Evolutionary conservation across 2,888 invertebrate species (phyloP).

Genomic region (Cecidostiba fungosa): DNA sequence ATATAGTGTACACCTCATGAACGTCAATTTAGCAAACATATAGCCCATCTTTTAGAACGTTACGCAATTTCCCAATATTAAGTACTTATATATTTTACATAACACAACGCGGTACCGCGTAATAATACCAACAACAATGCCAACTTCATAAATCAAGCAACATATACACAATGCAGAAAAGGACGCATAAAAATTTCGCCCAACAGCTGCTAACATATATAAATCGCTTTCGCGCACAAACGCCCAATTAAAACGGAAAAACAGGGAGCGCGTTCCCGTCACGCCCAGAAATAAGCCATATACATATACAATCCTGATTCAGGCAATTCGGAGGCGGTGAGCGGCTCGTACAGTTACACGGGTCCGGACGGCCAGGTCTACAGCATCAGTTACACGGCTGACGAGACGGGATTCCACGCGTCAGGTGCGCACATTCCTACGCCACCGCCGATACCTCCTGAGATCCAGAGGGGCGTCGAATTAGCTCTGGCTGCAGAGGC

Average conservation of each 20-base stretch:
- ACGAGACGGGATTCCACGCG: slow-evolving; percentile 75
- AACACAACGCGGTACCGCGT: too few species aligned
- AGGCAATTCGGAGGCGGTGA: slow-evolving; percentile 74
- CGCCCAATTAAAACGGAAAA: not conserved
- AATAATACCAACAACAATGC: too few species aligned
- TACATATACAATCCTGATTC: not conserved
- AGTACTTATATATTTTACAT: too few species aligned
- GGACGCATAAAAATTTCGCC: not conserved
- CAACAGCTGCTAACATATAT: too few species aligned
- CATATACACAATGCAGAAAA: not conserved
- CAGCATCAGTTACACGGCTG: slow-evolving; percentile 75
- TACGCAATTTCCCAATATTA: too few species aligned
- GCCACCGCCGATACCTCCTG: slow-evolving; percentile 76
- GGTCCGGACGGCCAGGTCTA: slow-evolving; percentile 75
- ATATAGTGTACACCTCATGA: too few species aligned
- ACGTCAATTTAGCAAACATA: too few species aligned
- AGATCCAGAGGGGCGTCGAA: slow-evolving; percentile 76
- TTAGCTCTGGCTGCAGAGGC: slow-evolving; percentile 75
- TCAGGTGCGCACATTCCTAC: slow-evolving; percentile 76
- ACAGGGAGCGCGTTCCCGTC: not conserved
- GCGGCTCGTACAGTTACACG: slow-evolving; percentile 76
- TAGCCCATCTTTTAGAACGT: too few species aligned
- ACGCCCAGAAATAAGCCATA: not conserved
- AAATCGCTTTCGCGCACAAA: not conserved
- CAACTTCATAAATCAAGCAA: too few species aligned